phyloP scores from a whole-genome alignment of 2,797 vertebrate genomes.

The Cyprinella venusta region DNA sequence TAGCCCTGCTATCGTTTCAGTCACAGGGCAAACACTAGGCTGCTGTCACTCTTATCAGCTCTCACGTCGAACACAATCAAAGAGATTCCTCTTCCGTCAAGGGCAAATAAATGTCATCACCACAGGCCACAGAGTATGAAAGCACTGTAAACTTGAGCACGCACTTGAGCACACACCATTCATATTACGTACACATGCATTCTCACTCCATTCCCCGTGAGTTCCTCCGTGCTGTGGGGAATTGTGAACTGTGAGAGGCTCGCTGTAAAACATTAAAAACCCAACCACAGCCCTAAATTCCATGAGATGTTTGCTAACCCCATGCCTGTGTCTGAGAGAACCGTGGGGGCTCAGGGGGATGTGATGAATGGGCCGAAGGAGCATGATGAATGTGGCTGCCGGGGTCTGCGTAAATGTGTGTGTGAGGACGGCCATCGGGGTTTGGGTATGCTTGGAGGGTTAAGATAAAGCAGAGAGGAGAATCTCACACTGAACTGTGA shows the following conservation, averaged over 20 bases:
- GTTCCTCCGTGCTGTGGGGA: conserved; percentile 18
- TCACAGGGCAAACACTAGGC: conserved; percentile 16
- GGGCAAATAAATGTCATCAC: conserved; percentile 38
- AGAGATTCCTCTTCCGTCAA: conserved; percentile 47
- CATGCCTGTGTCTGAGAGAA: conserved; percentile 42
- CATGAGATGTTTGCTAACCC: conserved; percentile 48
- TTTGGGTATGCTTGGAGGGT: conserved; percentile 23
- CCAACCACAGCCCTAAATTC: conserved; percentile 52
- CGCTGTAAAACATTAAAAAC: conserved; percentile 50
- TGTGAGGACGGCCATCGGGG: neutral
- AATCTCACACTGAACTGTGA: conserved; percentile 29
- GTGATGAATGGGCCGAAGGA: conserved; percentile 41
- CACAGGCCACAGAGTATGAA: neutral
- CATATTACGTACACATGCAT: conserved; percentile 19
- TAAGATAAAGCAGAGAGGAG: conserved; percentile 26
- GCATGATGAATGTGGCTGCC: conserved; percentile 48
- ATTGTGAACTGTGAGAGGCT: conserved; percentile 33
- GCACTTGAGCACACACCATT: conserved; percentile 24
- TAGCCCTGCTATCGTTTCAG: neutral
- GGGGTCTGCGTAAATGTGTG: conserved; percentile 12
- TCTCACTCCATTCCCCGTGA: conserved; percentile 5
- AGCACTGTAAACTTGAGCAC: conserved; percentile 22
- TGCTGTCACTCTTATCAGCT: conserved; percentile 20
- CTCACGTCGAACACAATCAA: conserved; percentile 1
- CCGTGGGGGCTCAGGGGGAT: conserved; percentile 36